Percentiles rank a stretch among this genome's conserved stretches.
These are phyloP conservation scores for Lophochroa leadbeateri DNA, from an alignment of 2,113 vertebrate species.

Conservation along the genomic window DNA sequence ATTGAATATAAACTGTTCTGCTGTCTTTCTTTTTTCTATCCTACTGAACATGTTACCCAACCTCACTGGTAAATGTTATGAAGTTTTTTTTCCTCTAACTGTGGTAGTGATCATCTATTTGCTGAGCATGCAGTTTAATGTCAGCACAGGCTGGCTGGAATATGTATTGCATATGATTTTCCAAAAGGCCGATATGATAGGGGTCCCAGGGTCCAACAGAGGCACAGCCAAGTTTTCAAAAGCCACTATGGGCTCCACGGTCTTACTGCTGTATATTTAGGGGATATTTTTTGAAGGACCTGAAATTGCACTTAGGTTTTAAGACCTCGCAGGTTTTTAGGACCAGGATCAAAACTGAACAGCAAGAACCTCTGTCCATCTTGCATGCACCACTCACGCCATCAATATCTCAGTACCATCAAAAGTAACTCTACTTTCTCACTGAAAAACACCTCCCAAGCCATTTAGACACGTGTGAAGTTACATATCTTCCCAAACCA, in stretches of 20 bases:
- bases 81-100: not conserved
- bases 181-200: rapidly evolving
- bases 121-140: not conserved
- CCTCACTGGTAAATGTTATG: not conserved
- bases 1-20: not conserved
- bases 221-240: not conserved
- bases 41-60: not conserved
- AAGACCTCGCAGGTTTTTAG: not conserved
- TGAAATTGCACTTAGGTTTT: not conserved
- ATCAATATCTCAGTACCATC: not conserved
- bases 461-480: not conserved
- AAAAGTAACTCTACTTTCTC: not conserved
- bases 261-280: not conserved
- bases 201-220: not conserved
- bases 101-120: not conserved
- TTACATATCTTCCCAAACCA: rapidly evolving
- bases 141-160: not conserved
- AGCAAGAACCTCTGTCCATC: rapidly evolving
- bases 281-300: not conserved
- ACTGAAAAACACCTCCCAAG: rapidly evolving
- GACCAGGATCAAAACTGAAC: rapidly evolving
- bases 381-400: rapidly evolving
- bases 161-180: not conserved
- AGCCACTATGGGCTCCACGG: not conserved
- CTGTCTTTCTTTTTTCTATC: not conserved